Conservation (phyloP, 2,797 vertebrate genomes). For the Pteronotus mesoamericanus region DNA sequence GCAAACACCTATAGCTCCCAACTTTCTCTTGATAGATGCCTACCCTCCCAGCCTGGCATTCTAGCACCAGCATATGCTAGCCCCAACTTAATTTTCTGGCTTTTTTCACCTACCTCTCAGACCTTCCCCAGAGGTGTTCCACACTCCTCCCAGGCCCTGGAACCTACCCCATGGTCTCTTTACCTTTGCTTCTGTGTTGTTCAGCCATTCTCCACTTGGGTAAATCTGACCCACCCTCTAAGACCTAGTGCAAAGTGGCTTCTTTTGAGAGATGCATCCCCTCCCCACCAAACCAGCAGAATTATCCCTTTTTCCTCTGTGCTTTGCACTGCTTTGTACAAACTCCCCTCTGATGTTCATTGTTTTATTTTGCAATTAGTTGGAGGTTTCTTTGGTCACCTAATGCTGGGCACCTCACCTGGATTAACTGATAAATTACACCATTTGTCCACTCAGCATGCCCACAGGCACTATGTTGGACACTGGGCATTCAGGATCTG, state of each 20-base stretch:
- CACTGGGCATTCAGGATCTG: neutral
- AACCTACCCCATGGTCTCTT: neutral
- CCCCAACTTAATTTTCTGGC: neutral
- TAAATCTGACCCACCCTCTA: constrained; percentile 27
- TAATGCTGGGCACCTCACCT: neutral
- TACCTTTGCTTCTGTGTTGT: constrained; percentile 19
- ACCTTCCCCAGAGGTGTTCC: neutral
- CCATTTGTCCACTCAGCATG: neutral
- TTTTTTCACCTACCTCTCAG: too few species aligned
- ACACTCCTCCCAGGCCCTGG: neutral
- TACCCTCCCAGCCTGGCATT: neutral
- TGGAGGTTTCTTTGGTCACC: neutral
- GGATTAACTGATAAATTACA: neutral
- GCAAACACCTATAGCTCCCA: neutral
- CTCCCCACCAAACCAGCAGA: neutral
- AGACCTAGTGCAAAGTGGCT: neutral
- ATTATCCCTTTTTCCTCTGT: neutral
- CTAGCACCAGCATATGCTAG: neutral
- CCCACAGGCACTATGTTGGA: neutral
- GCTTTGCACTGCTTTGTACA: neutral
- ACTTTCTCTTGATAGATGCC: neutral
- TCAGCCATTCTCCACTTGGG: neutral
- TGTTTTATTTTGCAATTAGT: neutral
- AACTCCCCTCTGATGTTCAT: neutral
- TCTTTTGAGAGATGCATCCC: neutral